Percentiles rank a stretch among this genome's conserved stretches.
These are phyloP conservation scores for Fundulus diaphanus DNA, from an alignment of 2,797 vertebrate species.

Conservation along the genomic window DNA sequence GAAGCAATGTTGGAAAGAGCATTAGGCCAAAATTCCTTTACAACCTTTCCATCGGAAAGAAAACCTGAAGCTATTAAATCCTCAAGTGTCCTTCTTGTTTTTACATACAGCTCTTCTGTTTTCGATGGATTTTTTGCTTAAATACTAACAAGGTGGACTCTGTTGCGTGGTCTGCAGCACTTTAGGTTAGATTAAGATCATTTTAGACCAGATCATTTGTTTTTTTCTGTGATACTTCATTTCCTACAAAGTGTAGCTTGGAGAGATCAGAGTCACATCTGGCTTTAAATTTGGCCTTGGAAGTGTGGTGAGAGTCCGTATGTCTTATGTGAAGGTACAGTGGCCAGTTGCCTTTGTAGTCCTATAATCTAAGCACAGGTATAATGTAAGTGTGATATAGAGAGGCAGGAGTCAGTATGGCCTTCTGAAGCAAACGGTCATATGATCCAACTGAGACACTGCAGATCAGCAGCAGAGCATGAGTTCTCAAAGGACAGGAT, in stretches of 20 bases:
- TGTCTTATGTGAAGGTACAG: neutral
- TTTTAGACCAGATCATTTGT: too few relatives aligned
- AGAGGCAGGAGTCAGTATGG: neutral
- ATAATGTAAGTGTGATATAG: too few relatives aligned
- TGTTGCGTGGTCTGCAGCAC: neutral
- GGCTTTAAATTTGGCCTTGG: neutral
- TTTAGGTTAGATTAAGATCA: neutral
- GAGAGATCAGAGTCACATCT: neutral
- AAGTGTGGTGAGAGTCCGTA: neutral
- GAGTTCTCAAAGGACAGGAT: conserved; percentile 12
- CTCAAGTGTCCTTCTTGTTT: too few relatives aligned
- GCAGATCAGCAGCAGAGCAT: conserved; percentile 23
- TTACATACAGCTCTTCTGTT: neutral
- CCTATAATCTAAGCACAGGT: neutral
- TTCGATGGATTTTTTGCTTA: neutral
- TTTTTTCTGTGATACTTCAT: neutral
- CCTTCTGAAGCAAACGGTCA: neutral
- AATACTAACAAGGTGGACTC: neutral
- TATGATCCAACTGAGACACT: neutral
- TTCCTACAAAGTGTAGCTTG: neutral
- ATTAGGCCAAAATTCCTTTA: neutral
- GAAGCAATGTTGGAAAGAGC: neutral
- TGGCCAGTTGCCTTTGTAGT: neutral
- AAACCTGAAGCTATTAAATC: too few relatives aligned
- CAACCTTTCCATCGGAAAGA: too few relatives aligned